Conservation (phyloP, 1,140 invertebrate species). For the Habropoda laboriosa region DNA sequence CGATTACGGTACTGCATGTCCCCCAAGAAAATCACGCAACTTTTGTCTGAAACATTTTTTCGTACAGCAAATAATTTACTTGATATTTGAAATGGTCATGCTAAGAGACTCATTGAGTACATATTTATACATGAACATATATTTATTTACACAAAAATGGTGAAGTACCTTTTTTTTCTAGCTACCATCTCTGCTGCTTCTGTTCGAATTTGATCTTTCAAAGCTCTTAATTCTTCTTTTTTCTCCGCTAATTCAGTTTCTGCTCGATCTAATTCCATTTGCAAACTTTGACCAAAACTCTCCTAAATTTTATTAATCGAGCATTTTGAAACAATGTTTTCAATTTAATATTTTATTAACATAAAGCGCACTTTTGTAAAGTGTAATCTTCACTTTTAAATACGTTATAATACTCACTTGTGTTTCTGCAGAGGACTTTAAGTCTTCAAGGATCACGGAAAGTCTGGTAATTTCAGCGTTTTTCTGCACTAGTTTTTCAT, state of each 20-base stretch:
- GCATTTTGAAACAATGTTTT: not conserved
- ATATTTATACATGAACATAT: not conserved
- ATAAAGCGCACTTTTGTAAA: not conserved
- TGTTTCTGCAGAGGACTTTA: slow-evolving; percentile 74
- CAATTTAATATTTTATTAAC: not conserved
- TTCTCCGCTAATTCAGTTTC: slow-evolving; percentile 76
- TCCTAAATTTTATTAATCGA: slow-evolving; percentile 64
- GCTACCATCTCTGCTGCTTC: slow-evolving; percentile 79
- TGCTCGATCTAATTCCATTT: slow-evolving; percentile 76
- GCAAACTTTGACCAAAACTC: slow-evolving; percentile 79
- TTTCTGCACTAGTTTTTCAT: slow-evolving; percentile 68
- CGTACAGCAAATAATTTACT: no score
- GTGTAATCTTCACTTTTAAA: not conserved
- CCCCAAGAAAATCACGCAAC: no score
- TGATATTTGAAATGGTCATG: no score
- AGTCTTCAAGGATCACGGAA: slow-evolving; percentile 68
- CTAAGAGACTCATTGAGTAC: no score
- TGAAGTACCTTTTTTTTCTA: slow-evolving; percentile 67
- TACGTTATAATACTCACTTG: slow-evolving; percentile 64
- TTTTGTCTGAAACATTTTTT: no score
- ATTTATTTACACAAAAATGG: not conserved
- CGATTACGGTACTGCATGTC: no score
- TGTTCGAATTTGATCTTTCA: slow-evolving; percentile 77
- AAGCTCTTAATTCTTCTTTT: slow-evolving; percentile 73
- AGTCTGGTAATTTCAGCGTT: slow-evolving; percentile 73